Base-by-base conservation (phyloP, 2,888 invertebrate species). In the Pteria penguin region DNA sequence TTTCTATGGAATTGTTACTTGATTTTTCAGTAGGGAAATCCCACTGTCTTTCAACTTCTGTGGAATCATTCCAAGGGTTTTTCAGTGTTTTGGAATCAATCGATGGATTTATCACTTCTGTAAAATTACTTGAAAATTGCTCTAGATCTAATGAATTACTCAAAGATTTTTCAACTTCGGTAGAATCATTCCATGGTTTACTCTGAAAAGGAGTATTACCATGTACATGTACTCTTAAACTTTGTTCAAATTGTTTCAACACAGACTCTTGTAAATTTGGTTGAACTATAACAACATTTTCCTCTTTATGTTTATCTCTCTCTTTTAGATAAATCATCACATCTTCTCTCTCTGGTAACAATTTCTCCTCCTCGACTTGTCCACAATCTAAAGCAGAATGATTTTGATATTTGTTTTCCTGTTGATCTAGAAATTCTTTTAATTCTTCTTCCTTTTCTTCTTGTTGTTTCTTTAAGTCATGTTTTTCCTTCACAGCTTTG, bases 401-500 rank as follows among this genome's bases (percentile, higher is more conserved):
- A 52, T 75, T 70, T 24, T 32, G 63, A 58, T 75, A 75, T 60
- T 75, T 75, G 14, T 63, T 22, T 31, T 86, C 86, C 58, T 85
- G 81, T 65, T 87, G 80, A 33, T 84, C 82, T 14, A 87, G 74
- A 31, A 85, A 75, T 24, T 81, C 67, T 18, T 79, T 78, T 4
- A 88, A 75, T 54, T 85, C 84, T 33, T 76, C 67, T 58, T 88
- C 87, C 18, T 85, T 80, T 57, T 75, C 80, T 18, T 80, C 75
- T 67, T 86, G 86, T 65, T 86, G 81, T 52, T 75, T 63, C 24
- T 78, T 71, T 4, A 89, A 71, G 24, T 84, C 84, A 22, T 82
- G 77, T 5, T 77, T 72, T 36, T 81, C 68, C 26, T 66, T 61
- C 0, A 80, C 78, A 45, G 82, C 84, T 36, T 70, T 69, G 66